Evolutionary conservation across 2,888 invertebrate genomes (phyloP), one percentile per base, ranked within the genome.

Genomic region (Anagyrus pseudococci): DNA sequence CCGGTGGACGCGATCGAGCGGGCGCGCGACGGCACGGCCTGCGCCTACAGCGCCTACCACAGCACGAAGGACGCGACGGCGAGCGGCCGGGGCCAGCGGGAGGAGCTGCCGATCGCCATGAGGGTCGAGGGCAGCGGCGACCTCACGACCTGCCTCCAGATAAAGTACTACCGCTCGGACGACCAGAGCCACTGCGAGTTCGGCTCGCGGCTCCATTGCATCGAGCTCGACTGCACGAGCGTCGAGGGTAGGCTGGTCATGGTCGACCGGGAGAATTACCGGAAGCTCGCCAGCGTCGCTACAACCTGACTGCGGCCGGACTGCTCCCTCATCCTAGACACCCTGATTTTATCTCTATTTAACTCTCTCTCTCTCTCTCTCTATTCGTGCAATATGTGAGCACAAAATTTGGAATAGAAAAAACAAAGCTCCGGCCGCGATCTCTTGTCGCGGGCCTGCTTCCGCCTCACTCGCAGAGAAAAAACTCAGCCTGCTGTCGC

Each of bases 171-270:
- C 74, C 82, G 82, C 60, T 73, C 77, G 41, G 81, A 81, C 43
- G 85, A 85, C 67, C 82, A 81, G 37, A 82, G 83, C 46, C 85
- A 85, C 72, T 83, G 83, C 66, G 83, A 83, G 56, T 85, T 84
- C 83, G 85, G 85, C 20, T 82, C 82, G 25, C 77, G 82, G 17
- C 75, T 85, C 1, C 83, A 84, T 70, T 83, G 83, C 71, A 83
- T 85, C 69, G 85, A 85, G 66, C 82, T 83, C 58, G 85, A 85
- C 67, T 85, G 85, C 69, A 79, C 74, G 66, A 79, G 80, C 53
- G 79, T 81, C 48, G 82, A 82, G 67, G 83, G 84, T 49, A 80
- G 80, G 63, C 80, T 84, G 48, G 82, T 82, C 46, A 84, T 78
- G 29, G 79, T 80, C 22, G 78, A 80, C 53, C 74, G 83, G 66